These are phyloP conservation scores for Galbula dea DNA, from an alignment of 2,113 vertebrate genomes.

Conservation along the genomic window DNA sequence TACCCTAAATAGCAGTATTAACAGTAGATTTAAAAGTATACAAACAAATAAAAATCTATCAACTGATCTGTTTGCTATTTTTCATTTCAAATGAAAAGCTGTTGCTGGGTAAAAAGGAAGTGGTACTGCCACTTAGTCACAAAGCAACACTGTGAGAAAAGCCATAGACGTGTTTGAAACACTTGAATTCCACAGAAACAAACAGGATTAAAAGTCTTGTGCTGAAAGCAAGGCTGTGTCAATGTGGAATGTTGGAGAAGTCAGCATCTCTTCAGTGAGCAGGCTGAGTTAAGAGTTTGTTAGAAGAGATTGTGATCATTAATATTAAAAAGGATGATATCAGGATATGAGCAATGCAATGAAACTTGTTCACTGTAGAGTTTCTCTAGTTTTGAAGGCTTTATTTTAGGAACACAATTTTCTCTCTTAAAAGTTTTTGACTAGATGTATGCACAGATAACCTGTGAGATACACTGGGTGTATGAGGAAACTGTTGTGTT, in stretches of 20 bases:
- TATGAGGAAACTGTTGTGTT: background rate
- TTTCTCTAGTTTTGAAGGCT: background rate
- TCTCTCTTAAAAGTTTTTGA: background rate
- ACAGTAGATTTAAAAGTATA: background rate
- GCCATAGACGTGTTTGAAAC: background rate
- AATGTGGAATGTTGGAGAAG: background rate
- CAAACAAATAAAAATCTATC: too few species aligned
- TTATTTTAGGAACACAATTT: background rate
- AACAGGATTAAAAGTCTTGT: background rate
- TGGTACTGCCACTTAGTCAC: background rate
- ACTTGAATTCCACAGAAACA: background rate
- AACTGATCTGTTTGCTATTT: background rate
- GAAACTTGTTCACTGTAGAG: too few species aligned
- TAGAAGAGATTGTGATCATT: background rate
- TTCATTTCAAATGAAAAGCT: background rate
- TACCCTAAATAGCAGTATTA: background rate
- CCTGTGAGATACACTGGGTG: background rate
- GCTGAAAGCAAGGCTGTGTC: background rate
- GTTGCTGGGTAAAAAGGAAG: background rate
- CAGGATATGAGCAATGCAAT: background rate
- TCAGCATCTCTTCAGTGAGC: background rate
- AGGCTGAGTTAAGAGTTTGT: background rate
- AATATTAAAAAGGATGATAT: background rate
- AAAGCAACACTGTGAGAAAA: background rate
- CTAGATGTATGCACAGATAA: background rate